Evolutionary conservation across 2,113 vertebrate genomes (phyloP).

Genomic region (Steatornis caripensis): DNA sequence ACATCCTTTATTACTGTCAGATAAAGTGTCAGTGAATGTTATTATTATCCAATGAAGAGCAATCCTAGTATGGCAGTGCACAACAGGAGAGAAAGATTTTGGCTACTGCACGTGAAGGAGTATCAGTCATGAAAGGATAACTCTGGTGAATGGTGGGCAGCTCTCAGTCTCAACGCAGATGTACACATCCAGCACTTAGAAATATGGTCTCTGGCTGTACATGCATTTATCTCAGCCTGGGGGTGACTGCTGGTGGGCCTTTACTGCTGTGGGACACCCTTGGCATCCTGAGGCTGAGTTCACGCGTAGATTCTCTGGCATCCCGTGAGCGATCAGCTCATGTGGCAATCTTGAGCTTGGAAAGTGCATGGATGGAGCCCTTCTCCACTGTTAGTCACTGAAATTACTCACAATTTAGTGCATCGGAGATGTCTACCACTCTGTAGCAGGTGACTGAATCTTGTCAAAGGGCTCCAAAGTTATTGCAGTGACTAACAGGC

Average conservation of each 20-base stretch:
- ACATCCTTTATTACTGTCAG: background rate
- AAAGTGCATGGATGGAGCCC: accelerated
- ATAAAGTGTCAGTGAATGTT: background rate
- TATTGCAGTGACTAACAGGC: background rate
- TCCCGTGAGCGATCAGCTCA: background rate
- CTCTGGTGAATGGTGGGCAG: background rate
- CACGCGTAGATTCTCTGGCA: background rate
- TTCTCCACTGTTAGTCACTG: background rate
- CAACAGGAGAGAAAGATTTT: background rate
- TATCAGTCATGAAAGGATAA: background rate
- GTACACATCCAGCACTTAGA: background rate
- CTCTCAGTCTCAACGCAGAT: background rate
- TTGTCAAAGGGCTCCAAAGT: background rate
- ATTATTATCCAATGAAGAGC: background rate
- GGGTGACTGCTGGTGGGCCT: background rate
- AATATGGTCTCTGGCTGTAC: background rate
- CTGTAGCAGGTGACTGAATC: background rate
- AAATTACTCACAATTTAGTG: background rate
- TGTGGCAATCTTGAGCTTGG: background rate
- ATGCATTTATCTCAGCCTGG: background rate
- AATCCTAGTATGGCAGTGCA: background rate
- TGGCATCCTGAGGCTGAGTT: background rate
- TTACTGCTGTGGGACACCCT: too few species aligned
- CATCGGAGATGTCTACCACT: background rate
- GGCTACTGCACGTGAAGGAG: background rate